Evolutionary conservation across 1,140 invertebrate genomes (phyloP), one percentile per base, ranked within the genome.

Genomic region (Hestina assimilis): DNA sequence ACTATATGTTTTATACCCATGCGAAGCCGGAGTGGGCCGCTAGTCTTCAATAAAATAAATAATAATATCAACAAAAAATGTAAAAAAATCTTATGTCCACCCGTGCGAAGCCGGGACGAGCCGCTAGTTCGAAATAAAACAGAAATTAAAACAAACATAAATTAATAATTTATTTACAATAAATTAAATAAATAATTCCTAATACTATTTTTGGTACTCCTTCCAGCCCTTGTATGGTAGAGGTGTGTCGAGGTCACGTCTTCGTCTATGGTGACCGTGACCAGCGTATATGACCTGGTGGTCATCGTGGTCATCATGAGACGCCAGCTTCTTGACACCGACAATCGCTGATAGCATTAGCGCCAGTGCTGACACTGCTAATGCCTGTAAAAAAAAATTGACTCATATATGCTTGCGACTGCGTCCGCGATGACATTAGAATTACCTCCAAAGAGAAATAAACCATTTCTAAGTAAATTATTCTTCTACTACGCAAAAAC

Each of bases 231-330:
- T 80, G 75, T 94, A 94, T 0, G 93, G 92, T 28, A 90, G 69
- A 0, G 84, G 81, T 0, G 79, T 79, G 17, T 76, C 52, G 4
- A 69, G 9, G 45, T 89, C 83, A 43, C 89, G 75, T 63, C 90
- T 91, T 65, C 89, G 90, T 31, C 91, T 79, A 28, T 91, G 89
- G 63, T 93, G 92, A 43, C 91, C 91, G 59, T 92, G 87, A 50
- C 90, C 86, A 15, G 92, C 91, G 66, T 94, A 93, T 24, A 93
- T 92, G n/a, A 94, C 93, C 59, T 93, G 92, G 66, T 93, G 92
- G 9, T 91, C 91, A 35, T 92, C 90, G 20, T 90, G 81, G 19
- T 94, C 92, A 5, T 93, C 92, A 19, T 91, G 89, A 11, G 92
- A 90, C 0, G 92, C 77, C 9, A 94, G 79, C 41, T 94, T 94